Evolutionary conservation across 2,113 vertebrate species (phyloP).

Genomic region (Spea bombifrons): DNA sequence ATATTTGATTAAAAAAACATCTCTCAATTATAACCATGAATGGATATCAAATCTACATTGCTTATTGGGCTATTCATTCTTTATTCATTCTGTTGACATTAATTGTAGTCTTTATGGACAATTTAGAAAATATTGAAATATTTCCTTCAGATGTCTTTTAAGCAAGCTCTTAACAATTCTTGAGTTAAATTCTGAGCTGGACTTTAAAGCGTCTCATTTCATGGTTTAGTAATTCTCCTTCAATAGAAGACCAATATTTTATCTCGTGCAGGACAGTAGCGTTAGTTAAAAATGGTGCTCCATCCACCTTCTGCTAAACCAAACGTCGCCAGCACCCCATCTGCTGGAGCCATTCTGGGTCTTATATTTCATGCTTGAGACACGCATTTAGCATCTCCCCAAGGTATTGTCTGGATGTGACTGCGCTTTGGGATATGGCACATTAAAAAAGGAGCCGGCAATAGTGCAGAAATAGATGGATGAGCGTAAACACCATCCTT

Average conservation of each 20-base stretch:
- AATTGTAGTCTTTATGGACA: no score
- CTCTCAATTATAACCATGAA: no score
- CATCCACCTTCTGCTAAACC: constrained; percentile 19
- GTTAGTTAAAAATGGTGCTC: constrained; percentile 15
- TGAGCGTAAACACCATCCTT: neutral
- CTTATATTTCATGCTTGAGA: constrained; percentile 36
- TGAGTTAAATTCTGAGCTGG: constrained; percentile 3
- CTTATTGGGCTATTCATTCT: no score
- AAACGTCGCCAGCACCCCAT: constrained; percentile 36
- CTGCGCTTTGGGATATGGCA: neutral
- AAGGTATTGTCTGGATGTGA: constrained; percentile 34
- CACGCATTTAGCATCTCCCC: constrained; percentile 36
- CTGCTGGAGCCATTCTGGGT: constrained; percentile 30
- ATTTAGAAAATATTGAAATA: no score
- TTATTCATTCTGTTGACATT: no score
- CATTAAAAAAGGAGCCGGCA: constrained; percentile 17
- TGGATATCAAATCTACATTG: no score
- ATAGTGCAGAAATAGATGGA: neutral
- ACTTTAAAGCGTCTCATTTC: constrained; percentile 14
- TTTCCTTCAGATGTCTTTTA: no score
- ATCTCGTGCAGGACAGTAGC: constrained; percentile 10
- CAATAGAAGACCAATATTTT: constrained; percentile 37
- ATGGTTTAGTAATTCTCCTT: constrained; percentile 12
- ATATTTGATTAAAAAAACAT: no score
- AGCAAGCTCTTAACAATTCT: no score